These are phyloP conservation scores for Epinotia nisella DNA, from an alignment of 2,888 invertebrate species.

Conservation along the genomic window DNA sequence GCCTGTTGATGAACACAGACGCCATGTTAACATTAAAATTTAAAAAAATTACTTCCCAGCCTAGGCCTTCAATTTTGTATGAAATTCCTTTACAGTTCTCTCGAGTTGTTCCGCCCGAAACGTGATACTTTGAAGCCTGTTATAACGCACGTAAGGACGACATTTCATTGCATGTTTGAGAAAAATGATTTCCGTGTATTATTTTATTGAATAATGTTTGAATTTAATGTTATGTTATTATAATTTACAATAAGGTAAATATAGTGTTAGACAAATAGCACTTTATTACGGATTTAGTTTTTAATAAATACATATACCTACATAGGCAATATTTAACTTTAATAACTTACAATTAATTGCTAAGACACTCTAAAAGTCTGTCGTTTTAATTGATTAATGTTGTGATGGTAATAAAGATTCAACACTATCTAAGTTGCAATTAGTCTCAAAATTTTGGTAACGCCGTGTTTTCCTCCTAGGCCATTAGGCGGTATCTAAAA, in stretches of 20 bases:
- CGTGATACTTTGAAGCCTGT: no score
- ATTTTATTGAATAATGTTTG: neutral
- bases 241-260: constrained; percentile 4
- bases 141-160: no score
- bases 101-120: no score
- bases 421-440: constrained; percentile 14
- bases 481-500: neutral
- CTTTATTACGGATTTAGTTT: constrained; percentile 4
- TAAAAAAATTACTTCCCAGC: no score
- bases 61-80: no score
- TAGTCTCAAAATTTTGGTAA: constrained; percentile 7
- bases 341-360: constrained; percentile 25
- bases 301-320: constrained; percentile 23
- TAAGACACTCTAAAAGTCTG: constrained; percentile 40
- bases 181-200: neutral
- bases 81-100: no score
- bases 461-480: neutral
- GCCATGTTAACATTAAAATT: no score
- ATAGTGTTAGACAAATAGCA: constrained; percentile 17
- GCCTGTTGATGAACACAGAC: no score
- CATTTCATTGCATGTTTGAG: no score
- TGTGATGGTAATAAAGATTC: constrained; percentile 28
- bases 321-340: constrained; percentile 13
- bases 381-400: constrained; percentile 24
- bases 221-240: neutral